phyloP scores from a whole-genome alignment of 2,113 vertebrate species.

The Apteryx mantelli region DNA sequence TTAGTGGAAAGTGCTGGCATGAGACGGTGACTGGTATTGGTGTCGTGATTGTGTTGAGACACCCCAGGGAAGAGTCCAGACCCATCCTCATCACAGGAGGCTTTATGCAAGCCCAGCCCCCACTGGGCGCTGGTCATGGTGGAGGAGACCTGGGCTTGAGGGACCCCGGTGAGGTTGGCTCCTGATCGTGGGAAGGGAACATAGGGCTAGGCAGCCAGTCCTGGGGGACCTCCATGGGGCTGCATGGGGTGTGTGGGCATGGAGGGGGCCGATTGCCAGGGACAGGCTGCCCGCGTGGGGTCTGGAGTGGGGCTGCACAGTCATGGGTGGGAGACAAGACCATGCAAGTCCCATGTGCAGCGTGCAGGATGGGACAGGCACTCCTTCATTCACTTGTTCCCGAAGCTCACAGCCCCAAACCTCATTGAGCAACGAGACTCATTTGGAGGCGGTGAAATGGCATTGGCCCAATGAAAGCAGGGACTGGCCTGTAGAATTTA shows the following conservation, averaged over 20 bases:
- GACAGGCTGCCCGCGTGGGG: not conserved
- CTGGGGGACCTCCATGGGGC: not conserved
- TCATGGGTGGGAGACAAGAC: not conserved
- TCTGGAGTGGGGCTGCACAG: not conserved
- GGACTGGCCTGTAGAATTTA: not conserved
- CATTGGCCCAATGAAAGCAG: not conserved
- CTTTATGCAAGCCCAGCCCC: not conserved
- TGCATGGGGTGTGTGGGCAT: not conserved
- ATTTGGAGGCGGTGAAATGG: not conserved
- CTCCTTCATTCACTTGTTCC: not conserved
- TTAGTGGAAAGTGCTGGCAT: not conserved
- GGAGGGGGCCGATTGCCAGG: not conserved
- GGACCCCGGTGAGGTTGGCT: not conserved
- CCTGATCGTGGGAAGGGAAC: not conserved
- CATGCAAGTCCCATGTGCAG: not conserved
- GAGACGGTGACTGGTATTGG: not conserved
- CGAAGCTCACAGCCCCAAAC: accelerated
- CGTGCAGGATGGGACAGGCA: too few species aligned
- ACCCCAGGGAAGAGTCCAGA: not conserved
- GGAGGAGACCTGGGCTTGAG: not conserved
- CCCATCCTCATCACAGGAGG: not conserved
- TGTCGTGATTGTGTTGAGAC: not conserved
- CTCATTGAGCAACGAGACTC: accelerated
- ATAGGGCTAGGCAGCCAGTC: not conserved
- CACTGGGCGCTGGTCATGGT: not conserved